phyloP scores from a whole-genome alignment of 1,140 invertebrate genomes.

The Habropoda laboriosa region DNA sequence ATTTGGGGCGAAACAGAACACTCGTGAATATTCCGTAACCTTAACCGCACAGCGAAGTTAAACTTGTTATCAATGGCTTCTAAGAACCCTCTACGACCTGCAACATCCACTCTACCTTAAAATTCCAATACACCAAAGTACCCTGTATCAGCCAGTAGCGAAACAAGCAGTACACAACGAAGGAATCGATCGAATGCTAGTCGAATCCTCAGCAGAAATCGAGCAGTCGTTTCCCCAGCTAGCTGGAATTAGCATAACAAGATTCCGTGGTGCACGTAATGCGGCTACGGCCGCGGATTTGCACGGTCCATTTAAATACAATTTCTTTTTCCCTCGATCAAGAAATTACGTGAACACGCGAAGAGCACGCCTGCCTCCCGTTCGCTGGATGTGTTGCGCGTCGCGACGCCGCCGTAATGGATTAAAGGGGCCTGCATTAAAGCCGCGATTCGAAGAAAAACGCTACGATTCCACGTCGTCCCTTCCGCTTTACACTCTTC shows the following conservation, averaged over 20 bases:
- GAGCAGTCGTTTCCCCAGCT: not conserved
- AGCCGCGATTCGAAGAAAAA: conserved; percentile 19
- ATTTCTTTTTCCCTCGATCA: conserved; percentile 68
- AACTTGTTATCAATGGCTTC: no score
- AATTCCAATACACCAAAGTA: not conserved
- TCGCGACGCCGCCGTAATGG: not conserved
- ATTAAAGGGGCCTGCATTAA: conserved; percentile 49
- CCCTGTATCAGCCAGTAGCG: no score
- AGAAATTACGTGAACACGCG: conserved; percentile 69
- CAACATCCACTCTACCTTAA: no score
- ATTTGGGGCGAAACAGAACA: no score
- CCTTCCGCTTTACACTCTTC: not conserved
- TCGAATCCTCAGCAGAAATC: not conserved
- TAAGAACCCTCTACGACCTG: no score
- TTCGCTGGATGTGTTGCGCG: conserved; percentile 14
- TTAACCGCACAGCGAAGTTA: no score
- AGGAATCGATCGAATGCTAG: conserved; percentile 4
- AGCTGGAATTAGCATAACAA: conserved; percentile 64
- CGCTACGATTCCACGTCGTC: not conserved
- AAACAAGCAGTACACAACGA: not conserved
- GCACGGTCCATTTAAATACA: conserved; percentile 71
- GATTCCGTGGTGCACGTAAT: conserved; percentile 63
- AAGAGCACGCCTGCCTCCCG: conserved; percentile 15
- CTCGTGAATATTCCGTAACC: no score
- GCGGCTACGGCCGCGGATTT: conserved; percentile 50